Percentiles rank a stretch among this genome's conserved stretches.
phyloP scores from a whole-genome alignment of 2,888 invertebrate genomes.

The Euphydryas editha region DNA sequence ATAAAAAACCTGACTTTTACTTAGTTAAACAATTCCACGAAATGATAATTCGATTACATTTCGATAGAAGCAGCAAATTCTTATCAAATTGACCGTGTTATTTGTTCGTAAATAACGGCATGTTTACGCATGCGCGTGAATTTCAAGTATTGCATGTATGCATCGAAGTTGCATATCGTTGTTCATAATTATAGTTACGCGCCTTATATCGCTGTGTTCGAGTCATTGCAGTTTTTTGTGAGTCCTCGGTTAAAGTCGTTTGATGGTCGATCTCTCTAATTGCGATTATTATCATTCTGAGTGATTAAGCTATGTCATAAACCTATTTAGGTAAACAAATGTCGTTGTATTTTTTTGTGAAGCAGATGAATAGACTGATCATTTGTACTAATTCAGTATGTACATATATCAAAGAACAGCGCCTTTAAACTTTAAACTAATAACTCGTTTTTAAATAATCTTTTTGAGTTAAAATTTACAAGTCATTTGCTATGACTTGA shows the following conservation, averaged over 20 bases:
- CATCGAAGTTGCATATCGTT: conserved; percentile 32
- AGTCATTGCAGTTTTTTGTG: conserved; percentile 13
- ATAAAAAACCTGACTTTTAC: too few relatives aligned
- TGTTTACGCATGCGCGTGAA: conserved; percentile 37
- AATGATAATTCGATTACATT: not conserved
- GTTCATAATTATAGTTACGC: not conserved
- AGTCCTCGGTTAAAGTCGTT: not conserved
- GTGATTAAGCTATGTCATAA: conserved; percentile 5
- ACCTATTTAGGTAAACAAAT: conserved; percentile 1
- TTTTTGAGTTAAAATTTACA: too few relatives aligned
- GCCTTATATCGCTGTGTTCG: conserved; percentile 7
- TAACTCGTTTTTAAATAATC: too few relatives aligned
- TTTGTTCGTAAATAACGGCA: conserved; percentile 44
- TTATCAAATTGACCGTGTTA: conserved; percentile 56
- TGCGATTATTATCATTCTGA: conserved; percentile 2
- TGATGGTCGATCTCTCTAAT: conserved; percentile 8
- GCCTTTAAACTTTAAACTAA: too few relatives aligned
- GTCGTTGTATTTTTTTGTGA: not conserved
- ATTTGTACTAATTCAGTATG: too few relatives aligned
- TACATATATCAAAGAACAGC: too few relatives aligned
- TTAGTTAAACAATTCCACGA: not conserved
- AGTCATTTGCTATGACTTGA: too few relatives aligned
- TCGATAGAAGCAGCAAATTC: conserved; percentile 5
- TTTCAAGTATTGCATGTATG: conserved; percentile 42
- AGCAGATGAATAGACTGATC: too few relatives aligned